Base-by-base conservation (phyloP, 1,140 invertebrate species). In the Drosophila miranda region DNA sequence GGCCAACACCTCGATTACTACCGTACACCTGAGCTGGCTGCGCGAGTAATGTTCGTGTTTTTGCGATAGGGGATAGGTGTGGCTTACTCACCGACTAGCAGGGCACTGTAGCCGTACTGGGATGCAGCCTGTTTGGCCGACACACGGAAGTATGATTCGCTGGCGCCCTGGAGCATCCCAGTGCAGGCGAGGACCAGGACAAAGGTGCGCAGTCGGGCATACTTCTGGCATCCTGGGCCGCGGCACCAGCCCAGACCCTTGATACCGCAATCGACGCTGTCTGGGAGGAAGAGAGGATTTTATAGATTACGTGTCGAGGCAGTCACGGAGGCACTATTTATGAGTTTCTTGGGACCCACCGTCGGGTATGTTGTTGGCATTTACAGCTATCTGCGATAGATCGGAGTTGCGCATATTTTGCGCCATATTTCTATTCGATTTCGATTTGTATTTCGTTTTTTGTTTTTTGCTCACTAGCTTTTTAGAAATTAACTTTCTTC, bases 211-310 rank as follows among this genome's bases (percentile, higher is more conserved):
- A 93, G 86, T 5, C 93, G 93, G 16, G 93, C 93, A 30, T 92
- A 93, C 90, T 92, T 93, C 43, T 93, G 91, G 64, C 94, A 92
- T 74, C 90, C 92, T 4, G 93, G 91, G 21, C 90, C 89, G 46
- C 91, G 77, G 34, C 92, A 91, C 71, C 93, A 94, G 63, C 91
- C 93, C 43, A 93, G 60, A 41, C 91, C 91, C 54, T 78, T 91
- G 60, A 94, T 93, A 38, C 94, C 94, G 68, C 94, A 94, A 70
- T 94, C 94, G n/a, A 94, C 90, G 60, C 92, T 92, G 78, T 93
- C 92, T 90, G 58, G 2, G 48, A 14, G 42, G 5, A 41, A 21
- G 13, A 73, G 11, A 53, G 42, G 41, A 8, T 34, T 42, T 26
- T 2, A 59, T 30, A 14, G 30, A 45, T 30, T 44, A 13, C 8